Base-by-base conservation (phyloP, 2,797 vertebrate genomes). In the Eospalax fontanierii region DNA sequence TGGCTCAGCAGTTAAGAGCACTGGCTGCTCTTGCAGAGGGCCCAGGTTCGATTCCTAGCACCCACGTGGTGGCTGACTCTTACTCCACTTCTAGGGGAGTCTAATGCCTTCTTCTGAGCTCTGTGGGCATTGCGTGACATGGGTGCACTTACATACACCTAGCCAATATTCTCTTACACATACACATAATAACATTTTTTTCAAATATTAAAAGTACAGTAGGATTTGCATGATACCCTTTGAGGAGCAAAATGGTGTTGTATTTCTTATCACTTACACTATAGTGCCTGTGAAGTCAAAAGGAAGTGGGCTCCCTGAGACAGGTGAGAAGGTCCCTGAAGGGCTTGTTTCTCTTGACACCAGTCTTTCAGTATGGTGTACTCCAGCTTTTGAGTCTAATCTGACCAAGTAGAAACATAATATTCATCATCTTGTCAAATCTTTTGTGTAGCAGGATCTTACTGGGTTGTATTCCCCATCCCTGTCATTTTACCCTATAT, bases 341-440 rank as follows among this genome's bases (percentile, higher is more conserved):
- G 0, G n/a, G 33, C 2, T 59, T 4, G 1, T 74, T 26, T 90
- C 66, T 65, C 59, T 50, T 79, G 35, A 18, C 4, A 85, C 35
- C 65, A 91, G 22, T 35, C 21, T 94, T 87, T 78, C 26, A 38
- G 66, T 78, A 38, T 28, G 46, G 30, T 83, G 61, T 86, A 50
- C 12, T n/a, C 30, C 22, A n/a, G 46, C 57, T 35, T 35, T 35
- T 68, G 24, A 84, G 57, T 82, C 54, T n/a, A 54, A 26, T 21
- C 33, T 80, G 65, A 93, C 66, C 80, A 89, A 26, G 22, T 24
- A 90, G 85, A 94, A 89, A 93, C 68, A 78, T 40, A 35, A 43
- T n/a, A 90, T n/a, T 19, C 46, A 85, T 38, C 6, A 50, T 28
- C n/a, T 50, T 66, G 30, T 66, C 88, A 83, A 43, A 86, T 76